Evolutionary conservation across 2,888 invertebrate genomes (phyloP).

Genomic region (Chymomyza caudatula): DNA sequence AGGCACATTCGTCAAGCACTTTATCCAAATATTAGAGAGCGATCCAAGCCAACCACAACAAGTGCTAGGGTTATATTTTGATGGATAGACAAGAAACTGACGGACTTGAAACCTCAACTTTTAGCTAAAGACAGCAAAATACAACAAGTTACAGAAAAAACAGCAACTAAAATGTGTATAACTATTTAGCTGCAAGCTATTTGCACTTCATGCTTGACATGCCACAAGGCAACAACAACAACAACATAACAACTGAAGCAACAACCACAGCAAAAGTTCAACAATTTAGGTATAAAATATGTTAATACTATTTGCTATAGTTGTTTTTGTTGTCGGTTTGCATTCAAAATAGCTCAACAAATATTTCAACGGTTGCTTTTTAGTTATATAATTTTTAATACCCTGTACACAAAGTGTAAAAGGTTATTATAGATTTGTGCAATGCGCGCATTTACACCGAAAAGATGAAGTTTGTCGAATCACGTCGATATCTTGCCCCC

Average conservation of each 20-base stretch:
- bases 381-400: slow-evolving; percentile 20
- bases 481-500: no score
- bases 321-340: slow-evolving; percentile 24
- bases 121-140: neutral
- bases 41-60: slow-evolving; percentile 24
- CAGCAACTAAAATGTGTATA: slow-evolving; percentile 54
- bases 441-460: no score
- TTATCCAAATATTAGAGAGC: neutral
- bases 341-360: slow-evolving; percentile 53
- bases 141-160: neutral
- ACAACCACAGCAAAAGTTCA: slow-evolving; percentile 27
- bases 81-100: neutral
- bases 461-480: no score
- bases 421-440: no score
- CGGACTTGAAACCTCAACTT: neutral
- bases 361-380: slow-evolving; percentile 53
- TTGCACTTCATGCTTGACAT: slow-evolving; percentile 72
- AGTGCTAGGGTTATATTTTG: slow-evolving; percentile 22
- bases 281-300: slow-evolving; percentile 61
- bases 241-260: slow-evolving; percentile 13
- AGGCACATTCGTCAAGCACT: neutral
- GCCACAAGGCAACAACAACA: slow-evolving; percentile 36
- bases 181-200: slow-evolving; percentile 67
- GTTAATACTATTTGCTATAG: slow-evolving; percentile 39
- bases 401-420: no score